Base-by-base conservation (phyloP, 2,888 invertebrate species). In the Eueremaeus valkanovi region DNA sequence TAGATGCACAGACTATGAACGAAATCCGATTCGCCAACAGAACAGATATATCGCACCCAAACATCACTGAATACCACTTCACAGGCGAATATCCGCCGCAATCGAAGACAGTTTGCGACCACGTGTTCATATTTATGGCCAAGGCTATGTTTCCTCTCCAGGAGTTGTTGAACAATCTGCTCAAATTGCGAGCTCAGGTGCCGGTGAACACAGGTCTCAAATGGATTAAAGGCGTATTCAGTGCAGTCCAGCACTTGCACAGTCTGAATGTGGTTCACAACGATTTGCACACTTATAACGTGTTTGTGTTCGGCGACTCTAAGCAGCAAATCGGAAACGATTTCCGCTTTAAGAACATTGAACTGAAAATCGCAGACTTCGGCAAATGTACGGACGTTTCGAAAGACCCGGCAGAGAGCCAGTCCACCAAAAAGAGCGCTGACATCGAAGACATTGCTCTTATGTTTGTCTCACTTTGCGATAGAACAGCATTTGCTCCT, bases 71-170 rank as follows among this genome's bases (percentile, higher is more conserved):
- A 31, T 58, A 27, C 11, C 29, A 58, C 11, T 58, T 58, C 13
- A 58, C 58, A 13, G 58, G 16, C 5, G n/a, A 58, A 58, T 58
- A 8, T 21, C 58, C 31, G 9, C 29, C 58, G 6, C 0, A 58
- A 8, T 11, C 58, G 3, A 49, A 49, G 49, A 58, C 58, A 27
- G 27, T 31, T 58, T 31, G 29, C 31, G 29, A 58, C 16, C 58
- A 58, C 58, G 58, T 58, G 16, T 58, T 58, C 58, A 58, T 58
- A 58, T 58, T 58, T 31, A 58, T 58, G 58, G 58, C 9, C 16
- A 58, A 58, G 27, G 31, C 58, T 18, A 58, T 58, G 58, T 58
- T 58, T 58, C 31, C 49, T 29, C 27, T 58, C 27, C 58, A 58
- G 31, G 31, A 58, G 2, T 58, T 58, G 27, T 16, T 58, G 29